Evolutionary conservation across 2,888 invertebrate species (phyloP).

Genomic region (Dasypolia templi): DNA sequence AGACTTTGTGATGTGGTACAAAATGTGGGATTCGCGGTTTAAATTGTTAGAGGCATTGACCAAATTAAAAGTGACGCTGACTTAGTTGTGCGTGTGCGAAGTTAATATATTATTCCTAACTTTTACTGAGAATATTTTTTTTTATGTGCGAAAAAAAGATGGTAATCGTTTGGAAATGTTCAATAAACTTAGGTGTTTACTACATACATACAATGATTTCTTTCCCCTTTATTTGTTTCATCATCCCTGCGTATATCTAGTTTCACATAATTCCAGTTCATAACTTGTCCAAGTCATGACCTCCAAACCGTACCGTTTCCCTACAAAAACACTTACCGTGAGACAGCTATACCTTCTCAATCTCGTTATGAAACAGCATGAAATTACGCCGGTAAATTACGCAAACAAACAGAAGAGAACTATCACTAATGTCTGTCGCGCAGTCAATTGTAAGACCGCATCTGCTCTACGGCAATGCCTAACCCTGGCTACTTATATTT

Average conservation of each 20-base stretch:
- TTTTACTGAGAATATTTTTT: background rate
- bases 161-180: background rate
- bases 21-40: constrained; percentile 15
- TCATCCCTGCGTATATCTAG: too few relatives aligned
- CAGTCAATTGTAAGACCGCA: too few relatives aligned
- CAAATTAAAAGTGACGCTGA: background rate
- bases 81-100: background rate
- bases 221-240: background rate
- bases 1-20: constrained; percentile 63
- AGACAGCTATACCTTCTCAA: too few relatives aligned
- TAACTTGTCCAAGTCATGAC: constrained; percentile 45
- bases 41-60: too few relatives aligned
- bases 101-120: background rate
- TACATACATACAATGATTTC: background rate
- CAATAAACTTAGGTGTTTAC: background rate
- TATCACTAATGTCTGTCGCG: too few relatives aligned
- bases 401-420: too few relatives aligned
- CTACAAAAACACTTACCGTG: too few relatives aligned
- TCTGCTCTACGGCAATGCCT: too few relatives aligned
- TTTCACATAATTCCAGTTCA: constrained; percentile 2
- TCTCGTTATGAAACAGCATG: too few relatives aligned
- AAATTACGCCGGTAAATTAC: too few relatives aligned
- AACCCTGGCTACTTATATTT: too few relatives aligned
- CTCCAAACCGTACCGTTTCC: too few relatives aligned
- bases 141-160: background rate